Conservation (phyloP, 1,140 invertebrate genomes). For the Drosophila pruinosa region DNA sequence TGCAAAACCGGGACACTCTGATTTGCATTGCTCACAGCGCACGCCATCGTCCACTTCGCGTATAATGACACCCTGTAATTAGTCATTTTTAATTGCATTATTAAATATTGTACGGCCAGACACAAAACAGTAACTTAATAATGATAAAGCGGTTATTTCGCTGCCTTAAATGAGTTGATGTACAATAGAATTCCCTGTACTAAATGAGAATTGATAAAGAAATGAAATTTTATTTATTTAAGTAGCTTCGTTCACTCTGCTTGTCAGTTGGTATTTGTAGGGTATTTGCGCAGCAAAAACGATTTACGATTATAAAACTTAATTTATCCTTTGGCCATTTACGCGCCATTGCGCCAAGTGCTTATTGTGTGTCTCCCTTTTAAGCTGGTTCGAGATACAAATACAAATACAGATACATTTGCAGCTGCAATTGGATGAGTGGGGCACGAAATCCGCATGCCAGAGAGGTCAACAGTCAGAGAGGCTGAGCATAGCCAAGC, state of each 20-base stretch:
- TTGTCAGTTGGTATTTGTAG: too few species aligned
- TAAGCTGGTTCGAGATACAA: background rate
- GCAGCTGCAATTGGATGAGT: slow-evolving; percentile 1
- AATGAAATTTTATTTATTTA: background rate
- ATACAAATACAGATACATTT: background rate
- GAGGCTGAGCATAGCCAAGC: slow-evolving; percentile 1
- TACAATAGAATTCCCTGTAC: background rate
- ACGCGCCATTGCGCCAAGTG: slow-evolving; percentile 51
- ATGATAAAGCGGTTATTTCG: background rate
- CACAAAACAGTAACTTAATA: background rate
- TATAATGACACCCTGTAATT: slow-evolving; percentile 88
- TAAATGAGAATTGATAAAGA: background rate
- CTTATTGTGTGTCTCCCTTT: background rate
- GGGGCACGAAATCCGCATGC: background rate
- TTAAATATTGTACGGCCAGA: background rate
- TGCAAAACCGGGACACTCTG: slow-evolving; percentile 91
- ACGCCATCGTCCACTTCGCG: slow-evolving; percentile 93
- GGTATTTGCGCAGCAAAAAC: background rate
- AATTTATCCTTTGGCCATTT: slow-evolving; percentile 51
- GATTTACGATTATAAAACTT: slow-evolving; percentile 52
- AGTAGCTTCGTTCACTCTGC: background rate
- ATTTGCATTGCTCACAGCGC: slow-evolving; percentile 91
- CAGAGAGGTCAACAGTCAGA: slow-evolving; percentile 31
- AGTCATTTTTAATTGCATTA: slow-evolving; percentile 15
- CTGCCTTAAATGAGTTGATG: background rate